These are phyloP conservation scores for Danaus chrysippus DNA, from an alignment of 2,888 invertebrate species.

Conservation along the genomic window DNA sequence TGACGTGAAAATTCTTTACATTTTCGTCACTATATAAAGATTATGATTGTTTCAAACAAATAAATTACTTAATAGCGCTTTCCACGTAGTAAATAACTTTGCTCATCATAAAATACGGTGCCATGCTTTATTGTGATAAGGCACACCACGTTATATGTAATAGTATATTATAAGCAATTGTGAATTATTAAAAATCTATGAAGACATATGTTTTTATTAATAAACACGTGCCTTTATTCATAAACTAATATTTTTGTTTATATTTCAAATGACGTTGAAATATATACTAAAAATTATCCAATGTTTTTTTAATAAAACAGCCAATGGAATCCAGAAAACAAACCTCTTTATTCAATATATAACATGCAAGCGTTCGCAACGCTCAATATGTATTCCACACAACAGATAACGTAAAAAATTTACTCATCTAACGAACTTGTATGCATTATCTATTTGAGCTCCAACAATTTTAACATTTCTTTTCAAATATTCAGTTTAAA, in stretches of 20 bases:
- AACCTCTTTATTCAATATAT: conserved; percentile 37
- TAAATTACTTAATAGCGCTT: no score
- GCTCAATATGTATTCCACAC: conserved; percentile 18
- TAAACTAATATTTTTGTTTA: no score
- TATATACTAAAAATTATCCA: conserved; percentile 7
- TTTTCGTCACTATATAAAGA: background rate
- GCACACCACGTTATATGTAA: background rate
- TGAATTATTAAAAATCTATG: conserved; percentile 3
- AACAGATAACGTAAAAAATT: no score
- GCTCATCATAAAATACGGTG: background rate
- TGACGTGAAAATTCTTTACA: background rate
- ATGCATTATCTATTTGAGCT: no score
- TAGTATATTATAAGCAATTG: background rate
- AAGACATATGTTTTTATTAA: background rate
- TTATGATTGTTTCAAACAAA: no score
- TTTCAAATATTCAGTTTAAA: no score
- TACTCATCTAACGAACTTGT: no score
- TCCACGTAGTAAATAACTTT: no score
- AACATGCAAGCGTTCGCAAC: conserved; percentile 36
- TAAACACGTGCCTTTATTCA: no score
- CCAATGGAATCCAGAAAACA: conserved; percentile 28
- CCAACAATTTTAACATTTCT: no score
- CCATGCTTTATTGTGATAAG: background rate
- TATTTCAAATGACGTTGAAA: conserved; percentile 9
- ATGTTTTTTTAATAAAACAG: conserved; percentile 10